Conservation (phyloP, 2,797 vertebrate genomes). For the Bradypodion pumilum region DNA sequence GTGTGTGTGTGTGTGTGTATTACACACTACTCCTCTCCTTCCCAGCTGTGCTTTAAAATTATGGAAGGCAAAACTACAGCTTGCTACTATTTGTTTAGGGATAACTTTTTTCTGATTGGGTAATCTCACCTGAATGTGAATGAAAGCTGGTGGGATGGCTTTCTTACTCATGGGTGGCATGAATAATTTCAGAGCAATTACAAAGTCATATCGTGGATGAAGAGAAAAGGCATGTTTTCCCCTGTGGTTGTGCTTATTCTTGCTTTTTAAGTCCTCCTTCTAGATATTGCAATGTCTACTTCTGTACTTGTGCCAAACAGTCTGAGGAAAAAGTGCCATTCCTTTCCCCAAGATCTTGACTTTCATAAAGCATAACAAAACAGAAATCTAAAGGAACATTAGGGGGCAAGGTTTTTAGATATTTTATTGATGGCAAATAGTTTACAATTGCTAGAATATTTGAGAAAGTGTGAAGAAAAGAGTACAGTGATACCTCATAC, state of each 20-base stretch:
- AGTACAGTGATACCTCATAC: too few species aligned
- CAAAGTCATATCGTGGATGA: not conserved
- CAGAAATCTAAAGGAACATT: not conserved
- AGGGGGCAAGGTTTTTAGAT: not conserved
- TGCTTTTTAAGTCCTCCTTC: not conserved
- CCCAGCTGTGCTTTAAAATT: conserved; percentile 47
- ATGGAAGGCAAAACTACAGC: conserved; percentile 30
- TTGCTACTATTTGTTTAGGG: conserved; percentile 14
- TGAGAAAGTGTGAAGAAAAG: not conserved
- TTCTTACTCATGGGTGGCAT: conserved; percentile 7
- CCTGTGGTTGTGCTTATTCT: not conserved
- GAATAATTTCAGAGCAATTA: conserved; percentile 9
- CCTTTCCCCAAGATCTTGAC: not conserved
- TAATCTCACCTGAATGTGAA: conserved; percentile 29
- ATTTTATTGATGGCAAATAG: not conserved
- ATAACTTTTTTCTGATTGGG: conserved; percentile 29
- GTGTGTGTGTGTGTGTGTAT: conserved; percentile 41
- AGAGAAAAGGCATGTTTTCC: not conserved
- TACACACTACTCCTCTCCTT: conserved; percentile 46
- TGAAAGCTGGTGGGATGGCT: conserved; percentile 6
- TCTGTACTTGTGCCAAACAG: not conserved
- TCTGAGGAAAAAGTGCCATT: not conserved
- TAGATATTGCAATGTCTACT: not conserved
- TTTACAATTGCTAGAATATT: not conserved
- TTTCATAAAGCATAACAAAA: not conserved